phyloP scores from a whole-genome alignment of 2,113 vertebrate genomes.

The Pitta sordida region DNA sequence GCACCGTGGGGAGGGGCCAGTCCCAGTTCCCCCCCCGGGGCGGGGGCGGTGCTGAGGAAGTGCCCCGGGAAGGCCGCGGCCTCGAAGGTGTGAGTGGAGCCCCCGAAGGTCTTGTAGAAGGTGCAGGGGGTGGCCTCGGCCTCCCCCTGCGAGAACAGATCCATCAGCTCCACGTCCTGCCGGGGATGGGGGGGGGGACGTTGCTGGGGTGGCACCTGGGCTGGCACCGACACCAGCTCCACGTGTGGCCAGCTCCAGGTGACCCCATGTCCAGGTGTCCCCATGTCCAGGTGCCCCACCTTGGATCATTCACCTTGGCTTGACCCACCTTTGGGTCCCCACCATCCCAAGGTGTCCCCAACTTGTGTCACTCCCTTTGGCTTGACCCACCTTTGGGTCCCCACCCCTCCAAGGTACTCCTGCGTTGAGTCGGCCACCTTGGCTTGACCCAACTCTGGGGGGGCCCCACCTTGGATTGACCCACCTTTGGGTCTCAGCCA shows the following conservation, averaged over 20 bases:
- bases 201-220: rapidly evolving
- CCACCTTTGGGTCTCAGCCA: too few relatives aligned
- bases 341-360: too few relatives aligned
- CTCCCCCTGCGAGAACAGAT: background rate
- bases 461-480: too few relatives aligned
- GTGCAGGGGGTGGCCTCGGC: background rate
- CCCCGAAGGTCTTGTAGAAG: constrained; percentile 17
- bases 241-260: rapidly evolving
- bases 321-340: background rate
- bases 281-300: background rate
- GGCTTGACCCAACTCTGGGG: too few relatives aligned
- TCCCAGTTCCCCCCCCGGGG: background rate
- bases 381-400: background rate
- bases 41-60: background rate
- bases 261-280: too few relatives aligned
- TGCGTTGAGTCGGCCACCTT: too few relatives aligned
- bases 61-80: background rate
- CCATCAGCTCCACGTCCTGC: background rate
- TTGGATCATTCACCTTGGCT: background rate
- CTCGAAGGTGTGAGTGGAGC: constrained; percentile 28
- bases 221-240: rapidly evolving
- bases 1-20: rapidly evolving
- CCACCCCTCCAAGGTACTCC: too few relatives aligned
- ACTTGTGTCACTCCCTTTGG: too few relatives aligned
- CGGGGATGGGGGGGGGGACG: rapidly evolving